Conservation (phyloP, 2,113 vertebrate genomes). For the Leptodactylus fuscus region DNA sequence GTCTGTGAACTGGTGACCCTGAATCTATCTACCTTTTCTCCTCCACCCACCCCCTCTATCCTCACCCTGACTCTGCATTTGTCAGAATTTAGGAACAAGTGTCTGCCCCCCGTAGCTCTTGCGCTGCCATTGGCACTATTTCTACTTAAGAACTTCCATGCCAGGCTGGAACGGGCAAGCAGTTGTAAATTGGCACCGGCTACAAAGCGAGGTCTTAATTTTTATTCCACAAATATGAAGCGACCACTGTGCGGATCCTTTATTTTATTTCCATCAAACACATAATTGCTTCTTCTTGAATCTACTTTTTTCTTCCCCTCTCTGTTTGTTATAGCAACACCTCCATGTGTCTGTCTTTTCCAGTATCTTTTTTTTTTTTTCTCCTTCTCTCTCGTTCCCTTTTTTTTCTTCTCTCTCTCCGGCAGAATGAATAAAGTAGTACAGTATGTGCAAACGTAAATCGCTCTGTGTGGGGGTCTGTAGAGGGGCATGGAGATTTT, state of each 20-base stretch:
- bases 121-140: no score
- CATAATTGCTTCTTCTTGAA: not conserved
- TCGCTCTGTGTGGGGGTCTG: constrained; percentile 44
- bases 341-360: constrained; percentile 39
- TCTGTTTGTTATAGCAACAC: constrained; percentile 50
- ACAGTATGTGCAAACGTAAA: constrained; percentile 48
- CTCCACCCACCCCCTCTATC: not conserved
- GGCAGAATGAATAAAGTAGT: constrained; percentile 45
- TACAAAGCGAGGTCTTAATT: not conserved
- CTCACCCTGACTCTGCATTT: not conserved
- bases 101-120: not conserved
- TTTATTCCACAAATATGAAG: not conserved
- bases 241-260: not conserved
- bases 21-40: constrained; percentile 19
- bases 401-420: not conserved
- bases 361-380: not conserved
- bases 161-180: not conserved
- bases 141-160: not conserved
- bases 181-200: not conserved
- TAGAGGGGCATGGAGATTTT: constrained; percentile 35
- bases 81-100: not conserved
- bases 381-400: not conserved
- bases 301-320: not conserved
- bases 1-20: constrained; percentile 33
- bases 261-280: constrained; percentile 20